Evolutionary conservation across 1,140 invertebrate species (phyloP).

Genomic region (Anastrepha obliqua): DNA sequence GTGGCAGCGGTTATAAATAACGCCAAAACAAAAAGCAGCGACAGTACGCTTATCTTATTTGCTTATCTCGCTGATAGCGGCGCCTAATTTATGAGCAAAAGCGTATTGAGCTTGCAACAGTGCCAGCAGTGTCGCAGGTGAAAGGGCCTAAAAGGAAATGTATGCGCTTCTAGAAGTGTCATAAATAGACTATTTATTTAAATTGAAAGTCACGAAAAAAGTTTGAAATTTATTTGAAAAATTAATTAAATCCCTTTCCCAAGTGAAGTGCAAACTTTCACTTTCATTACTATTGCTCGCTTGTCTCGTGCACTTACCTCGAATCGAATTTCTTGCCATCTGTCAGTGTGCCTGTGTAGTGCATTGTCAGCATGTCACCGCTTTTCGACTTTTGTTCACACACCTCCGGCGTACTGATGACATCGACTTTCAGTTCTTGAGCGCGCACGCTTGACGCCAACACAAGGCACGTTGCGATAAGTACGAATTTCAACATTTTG

Average conservation of each 20-base stretch:
- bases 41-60: conserved; percentile 39
- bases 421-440: conserved; percentile 86
- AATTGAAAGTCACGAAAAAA: neutral
- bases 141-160: neutral
- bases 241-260: neutral
- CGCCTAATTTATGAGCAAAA: conserved; percentile 53
- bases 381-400: conserved; percentile 89
- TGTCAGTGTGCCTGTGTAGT: conserved; percentile 90
- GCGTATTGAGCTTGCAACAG: neutral
- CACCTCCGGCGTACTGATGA: conserved; percentile 84
- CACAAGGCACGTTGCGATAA: conserved; percentile 69
- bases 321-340: conserved; percentile 96
- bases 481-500: conserved; percentile 69
- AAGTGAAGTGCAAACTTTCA: neutral
- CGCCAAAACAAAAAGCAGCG: conserved; percentile 43
- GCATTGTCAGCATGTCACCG: conserved; percentile 94
- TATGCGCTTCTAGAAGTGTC: neutral
- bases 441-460: conserved; percentile 75
- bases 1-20: conserved; percentile 44
- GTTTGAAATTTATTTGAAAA: neutral
- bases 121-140: neutral
- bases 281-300: neutral
- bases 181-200: neutral
- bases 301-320: conserved; percentile 79
- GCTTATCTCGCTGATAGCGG: conserved; percentile 49